Conservation (phyloP, 2,888 invertebrate genomes). For the Sclerodermus sp. region DNA sequence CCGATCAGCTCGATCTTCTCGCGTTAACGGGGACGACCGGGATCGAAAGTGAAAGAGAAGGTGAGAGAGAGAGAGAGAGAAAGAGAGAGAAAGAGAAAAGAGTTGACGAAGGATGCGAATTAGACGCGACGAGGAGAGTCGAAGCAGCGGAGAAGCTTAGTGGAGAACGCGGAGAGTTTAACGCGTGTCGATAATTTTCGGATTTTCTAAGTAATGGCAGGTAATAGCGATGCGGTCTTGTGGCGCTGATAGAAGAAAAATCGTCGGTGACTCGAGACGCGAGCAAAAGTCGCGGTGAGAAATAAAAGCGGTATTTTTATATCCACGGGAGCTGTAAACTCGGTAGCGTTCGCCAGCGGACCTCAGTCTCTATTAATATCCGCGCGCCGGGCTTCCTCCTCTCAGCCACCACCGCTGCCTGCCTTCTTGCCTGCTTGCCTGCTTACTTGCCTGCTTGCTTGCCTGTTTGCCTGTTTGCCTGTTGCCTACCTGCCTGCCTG, state of each 20-base stretch:
- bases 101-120: too few relatives aligned
- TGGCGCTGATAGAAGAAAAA: background rate
- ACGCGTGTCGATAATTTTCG: too few relatives aligned
- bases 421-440: background rate
- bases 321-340: conserved; percentile 43
- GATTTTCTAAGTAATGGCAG: too few relatives aligned
- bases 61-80: too few relatives aligned
- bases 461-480: conserved; percentile 19
- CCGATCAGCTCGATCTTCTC: too few relatives aligned
- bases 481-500: background rate
- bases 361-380: conserved; percentile 56
- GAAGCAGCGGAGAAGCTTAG: too few relatives aligned
- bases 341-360: conserved; percentile 39
- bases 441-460: conserved; percentile 12
- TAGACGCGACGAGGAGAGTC: too few relatives aligned
- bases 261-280: conserved; percentile 3
- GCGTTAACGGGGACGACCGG: too few relatives aligned
- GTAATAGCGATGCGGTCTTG: too few relatives aligned
- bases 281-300: conserved; percentile 20
- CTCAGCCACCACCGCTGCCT: conserved; percentile 15
- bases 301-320: conserved; percentile 55
- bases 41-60: too few relatives aligned
- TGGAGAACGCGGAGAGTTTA: too few relatives aligned
- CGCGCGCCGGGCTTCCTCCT: conserved; percentile 44
- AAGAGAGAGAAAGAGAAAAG: too few relatives aligned